Evolutionary conservation across 2,113 vertebrate genomes (phyloP).

Genomic region (Egretta garzetta): DNA sequence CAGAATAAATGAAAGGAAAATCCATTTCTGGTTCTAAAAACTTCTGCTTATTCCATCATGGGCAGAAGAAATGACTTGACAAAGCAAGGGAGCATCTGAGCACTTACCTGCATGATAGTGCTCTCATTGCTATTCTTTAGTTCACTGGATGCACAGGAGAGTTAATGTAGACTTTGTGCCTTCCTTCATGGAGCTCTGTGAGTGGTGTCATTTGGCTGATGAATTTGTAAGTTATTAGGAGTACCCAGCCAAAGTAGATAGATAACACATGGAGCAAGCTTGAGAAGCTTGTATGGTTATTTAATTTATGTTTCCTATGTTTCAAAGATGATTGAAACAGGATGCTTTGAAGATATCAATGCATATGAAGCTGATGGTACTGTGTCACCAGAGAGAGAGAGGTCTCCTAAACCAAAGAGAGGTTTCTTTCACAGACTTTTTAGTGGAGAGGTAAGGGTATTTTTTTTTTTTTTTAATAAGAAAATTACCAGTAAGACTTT

Average conservation of each 20-base stretch:
- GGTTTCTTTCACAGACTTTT: slow-evolving; percentile 88
- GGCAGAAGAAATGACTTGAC: not conserved
- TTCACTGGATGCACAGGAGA: not conserved
- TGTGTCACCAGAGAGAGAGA: slow-evolving; percentile 74
- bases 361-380: slow-evolving; percentile 78
- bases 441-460: slow-evolving; percentile 83
- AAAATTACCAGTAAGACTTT: not conserved
- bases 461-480: not conserved
- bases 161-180: not conserved
- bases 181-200: not conserved
- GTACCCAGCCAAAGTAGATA: not conserved
- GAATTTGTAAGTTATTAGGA: not conserved
- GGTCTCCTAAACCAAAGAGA: slow-evolving; percentile 81
- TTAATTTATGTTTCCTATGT: not conserved
- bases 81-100: not conserved
- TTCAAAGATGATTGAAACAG: slow-evolving; percentile 91
- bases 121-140: not conserved
- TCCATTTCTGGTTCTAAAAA: not conserved
- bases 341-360: slow-evolving; percentile 92
- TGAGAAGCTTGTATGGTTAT: not conserved
- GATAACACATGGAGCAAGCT: not conserved
- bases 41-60: not conserved
- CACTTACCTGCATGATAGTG: not conserved
- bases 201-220: not conserved
- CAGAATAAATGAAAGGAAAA: not conserved